Percentiles rank a stretch among this genome's conserved stretches.
Evolutionary conservation across 2,888 invertebrate species (phyloP).

Genomic region (Listrodromus nycthemerus): DNA sequence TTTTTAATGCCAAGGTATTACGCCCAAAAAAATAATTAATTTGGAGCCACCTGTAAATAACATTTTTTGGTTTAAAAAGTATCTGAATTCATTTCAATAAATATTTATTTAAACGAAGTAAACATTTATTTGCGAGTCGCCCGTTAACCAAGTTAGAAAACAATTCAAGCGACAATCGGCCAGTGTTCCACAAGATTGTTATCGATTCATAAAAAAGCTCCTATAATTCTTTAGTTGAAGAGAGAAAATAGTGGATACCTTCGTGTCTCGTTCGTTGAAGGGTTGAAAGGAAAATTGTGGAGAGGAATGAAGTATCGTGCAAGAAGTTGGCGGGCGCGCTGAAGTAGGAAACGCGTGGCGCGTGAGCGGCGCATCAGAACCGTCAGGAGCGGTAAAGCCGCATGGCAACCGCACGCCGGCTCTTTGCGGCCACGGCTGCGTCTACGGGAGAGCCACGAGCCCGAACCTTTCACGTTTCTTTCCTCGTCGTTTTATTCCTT

Average conservation of each 20-base stretch:
- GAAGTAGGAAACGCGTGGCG: conserved; percentile 24
- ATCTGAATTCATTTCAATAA: too few relatives aligned
- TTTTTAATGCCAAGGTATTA: too few relatives aligned
- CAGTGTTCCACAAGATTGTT: not conserved
- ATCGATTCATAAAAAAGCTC: not conserved
- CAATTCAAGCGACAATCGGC: not conserved
- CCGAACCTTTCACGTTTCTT: conserved; percentile 68
- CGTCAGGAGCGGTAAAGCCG: conserved; percentile 35
- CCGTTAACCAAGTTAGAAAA: not conserved
- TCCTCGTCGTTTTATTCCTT: conserved; percentile 28
- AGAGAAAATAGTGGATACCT: not conserved
- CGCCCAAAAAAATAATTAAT: too few relatives aligned
- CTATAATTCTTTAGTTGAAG: not conserved
- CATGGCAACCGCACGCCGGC: conserved; percentile 60
- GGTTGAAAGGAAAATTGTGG: conserved; percentile 8
- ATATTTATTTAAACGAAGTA: too few relatives aligned
- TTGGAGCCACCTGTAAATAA: too few relatives aligned
- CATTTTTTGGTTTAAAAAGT: too few relatives aligned
- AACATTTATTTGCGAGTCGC: too few relatives aligned
- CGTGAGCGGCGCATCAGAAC: conserved; percentile 14
- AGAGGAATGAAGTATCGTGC: not conserved
- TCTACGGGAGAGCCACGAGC: conserved; percentile 8
- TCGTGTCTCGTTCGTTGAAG: not conserved
- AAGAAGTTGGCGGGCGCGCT: conserved; percentile 1
- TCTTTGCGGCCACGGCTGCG: conserved; percentile 19